These are phyloP conservation scores for Sphaerophoria taeniata DNA, from an alignment of 2,888 invertebrate genomes.

Conservation along the genomic window DNA sequence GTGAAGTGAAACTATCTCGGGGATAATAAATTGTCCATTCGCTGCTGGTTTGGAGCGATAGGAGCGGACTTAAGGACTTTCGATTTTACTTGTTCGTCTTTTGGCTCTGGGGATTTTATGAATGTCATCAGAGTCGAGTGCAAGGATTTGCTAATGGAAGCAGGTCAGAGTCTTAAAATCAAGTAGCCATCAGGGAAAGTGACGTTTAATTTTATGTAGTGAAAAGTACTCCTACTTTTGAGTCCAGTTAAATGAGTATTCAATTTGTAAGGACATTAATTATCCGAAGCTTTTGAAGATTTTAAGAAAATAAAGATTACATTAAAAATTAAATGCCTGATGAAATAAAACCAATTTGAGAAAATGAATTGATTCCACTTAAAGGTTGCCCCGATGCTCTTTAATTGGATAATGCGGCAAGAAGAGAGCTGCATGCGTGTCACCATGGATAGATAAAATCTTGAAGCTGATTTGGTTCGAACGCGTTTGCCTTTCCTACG, in stretches of 20 bases:
- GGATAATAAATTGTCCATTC: constrained; percentile 68
- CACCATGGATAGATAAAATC: constrained; percentile 68
- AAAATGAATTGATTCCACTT: constrained; percentile 30
- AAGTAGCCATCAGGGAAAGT: neutral
- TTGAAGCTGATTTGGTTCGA: constrained; percentile 69
- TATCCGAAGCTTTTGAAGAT: too few relatives aligned
- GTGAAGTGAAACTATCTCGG: constrained; percentile 58
- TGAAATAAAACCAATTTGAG: neutral
- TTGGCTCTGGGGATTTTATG: constrained; percentile 5
- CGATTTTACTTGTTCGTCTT: constrained; percentile 35
- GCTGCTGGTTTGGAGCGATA: constrained; percentile 5
- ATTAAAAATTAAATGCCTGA: too few relatives aligned
- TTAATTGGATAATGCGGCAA: constrained; percentile 67
- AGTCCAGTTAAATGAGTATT: too few relatives aligned
- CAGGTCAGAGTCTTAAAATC: constrained; percentile 1
- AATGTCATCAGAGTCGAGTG: neutral
- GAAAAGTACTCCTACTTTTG: too few relatives aligned
- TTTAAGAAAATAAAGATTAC: too few relatives aligned
- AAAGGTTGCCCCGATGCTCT: constrained; percentile 57
- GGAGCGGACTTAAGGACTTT: constrained; percentile 38
- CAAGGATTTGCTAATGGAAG: neutral
- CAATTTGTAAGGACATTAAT: too few relatives aligned
- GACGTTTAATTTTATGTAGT: too few relatives aligned
- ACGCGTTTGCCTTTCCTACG: constrained; percentile 50
- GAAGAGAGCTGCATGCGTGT: constrained; percentile 66